Percentiles rank a stretch among this genome's conserved stretches.
Conservation (phyloP, 2,797 vertebrate species). For the Centropyge bicolor region DNA sequence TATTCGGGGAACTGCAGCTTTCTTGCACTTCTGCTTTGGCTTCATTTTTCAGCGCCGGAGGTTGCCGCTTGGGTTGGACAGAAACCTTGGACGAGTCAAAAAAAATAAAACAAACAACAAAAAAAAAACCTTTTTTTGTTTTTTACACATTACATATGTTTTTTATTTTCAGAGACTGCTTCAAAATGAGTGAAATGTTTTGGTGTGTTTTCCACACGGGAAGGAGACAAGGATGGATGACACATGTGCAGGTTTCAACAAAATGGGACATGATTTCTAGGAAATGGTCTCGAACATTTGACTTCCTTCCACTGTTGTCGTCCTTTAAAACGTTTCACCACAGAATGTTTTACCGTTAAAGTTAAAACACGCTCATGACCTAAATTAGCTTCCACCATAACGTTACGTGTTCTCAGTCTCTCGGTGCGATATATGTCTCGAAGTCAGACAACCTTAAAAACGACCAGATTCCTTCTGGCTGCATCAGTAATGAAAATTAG, state of each 20-base stretch:
- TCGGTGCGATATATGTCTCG: neutral
- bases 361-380: neutral
- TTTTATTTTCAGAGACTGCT: neutral
- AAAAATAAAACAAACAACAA: no score
- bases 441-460: constrained; percentile 1
- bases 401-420: neutral
- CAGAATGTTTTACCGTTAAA: neutral
- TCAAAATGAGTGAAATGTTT: neutral
- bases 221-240: neutral
- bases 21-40: no score
- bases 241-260: neutral
- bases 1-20: no score
- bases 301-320: no score
- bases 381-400: neutral
- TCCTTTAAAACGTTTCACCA: neutral
- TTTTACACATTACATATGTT: neutral
- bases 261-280: neutral
- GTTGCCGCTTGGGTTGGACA: no score
- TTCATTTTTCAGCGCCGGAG: no score
- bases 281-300: neutral
- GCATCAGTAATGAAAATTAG: constrained; percentile 33
- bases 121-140: no score
- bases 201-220: neutral
- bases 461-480: neutral
- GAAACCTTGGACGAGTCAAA: no score